Base-by-base conservation (phyloP, 2,888 invertebrate genomes). In the Schrankia costaestrigalis region DNA sequence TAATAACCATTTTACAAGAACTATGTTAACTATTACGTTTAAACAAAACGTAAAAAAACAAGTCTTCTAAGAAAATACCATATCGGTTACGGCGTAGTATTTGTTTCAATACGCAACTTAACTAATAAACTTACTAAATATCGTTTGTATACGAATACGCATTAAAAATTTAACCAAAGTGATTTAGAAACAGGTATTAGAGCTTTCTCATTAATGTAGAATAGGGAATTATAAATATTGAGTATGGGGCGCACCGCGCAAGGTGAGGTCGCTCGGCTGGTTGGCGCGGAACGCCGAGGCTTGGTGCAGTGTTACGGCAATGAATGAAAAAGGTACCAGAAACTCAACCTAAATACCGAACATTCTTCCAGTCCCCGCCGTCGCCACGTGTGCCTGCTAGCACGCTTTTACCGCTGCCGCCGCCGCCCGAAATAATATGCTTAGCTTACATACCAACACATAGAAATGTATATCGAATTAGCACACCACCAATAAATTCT, bases 301-400 rank as follows among this genome's bases (percentile, higher is more conserved):
- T 73, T 75, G 78, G 72, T 85, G 84, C 83, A 83, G 71, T 79
- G 78, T 72, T 78, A 73, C 76, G 75, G 78, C 81, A 77, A 77
- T 87, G 83, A 87, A 87, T 87, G 86, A 80, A 85, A 60, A 80
- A 80, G 78, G 80, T 81, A 82, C 82, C 80, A 81, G 78, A 78
- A 79, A 79, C 78, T 78, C 80, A 85, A 87, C 87, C 87, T 81
- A 86, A 86, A 87, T 87, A 85, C 87, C 83, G 53, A 60, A 63
- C 82, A 86, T 87, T 83, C 84, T 76, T 81, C 70, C 57, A 78
- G 78, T 68, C 72, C 66, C 71, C 72, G 70, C 61, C 58, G 67
- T 66, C 70, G 72, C 73, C 82, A 80, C 82, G 83, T 80, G 82
- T 78, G 76, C 71, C 61, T 62, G 56, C 68, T 65, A 72, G 70